Base-by-base conservation (phyloP, 1,140 invertebrate species). In the Zaprionus capensis region DNA sequence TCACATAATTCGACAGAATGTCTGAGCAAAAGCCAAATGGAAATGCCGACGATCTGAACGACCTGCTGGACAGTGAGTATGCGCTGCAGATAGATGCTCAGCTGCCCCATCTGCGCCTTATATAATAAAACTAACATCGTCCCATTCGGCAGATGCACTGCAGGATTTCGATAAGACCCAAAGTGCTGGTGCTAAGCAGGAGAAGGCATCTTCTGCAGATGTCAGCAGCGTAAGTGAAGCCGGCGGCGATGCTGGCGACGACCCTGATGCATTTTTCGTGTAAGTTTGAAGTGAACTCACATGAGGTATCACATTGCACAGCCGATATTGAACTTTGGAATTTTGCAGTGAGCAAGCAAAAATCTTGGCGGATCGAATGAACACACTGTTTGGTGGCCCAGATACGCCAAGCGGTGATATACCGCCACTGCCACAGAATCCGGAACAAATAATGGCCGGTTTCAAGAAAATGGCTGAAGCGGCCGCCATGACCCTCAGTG, bases 91-190 rank as follows among this genome's bases (percentile, higher is more conserved):
- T 51, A 12, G 46, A 12, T 58, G 22, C 63, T 69, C 62, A 58
- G 20, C 36, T n/a, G 17, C 3, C 20, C 36, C 15, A 26, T 38
- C 31, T 20, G 7, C 51, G 55, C 22, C 62, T 78, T 91, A 76
- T 66, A 80, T 91, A 80, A 82, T 67, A 57, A 38, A 17, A 69
- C 20, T 36, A 7, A 14, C 46, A 41, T 44, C 34, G 7, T 14
- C 11, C 26, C 31, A 34, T 7, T 49, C 68, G 68, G 9, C 38
- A 94, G 94, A 92, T 92, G 94, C 94, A 68, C 83, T 94, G 46
- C 84, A 94, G 82, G 94, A 94, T 81, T 94, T 94, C 51, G 92
- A 93, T 53, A 93, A 93, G 67, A 78, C 71, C 28, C 68, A 80
- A 15, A 73, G 78, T 24, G 46, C 2, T 24, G 46, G 11, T 51